Evolutionary conservation across 2,888 invertebrate genomes (phyloP).

Genomic region (Anoplius nigerrimus): DNA sequence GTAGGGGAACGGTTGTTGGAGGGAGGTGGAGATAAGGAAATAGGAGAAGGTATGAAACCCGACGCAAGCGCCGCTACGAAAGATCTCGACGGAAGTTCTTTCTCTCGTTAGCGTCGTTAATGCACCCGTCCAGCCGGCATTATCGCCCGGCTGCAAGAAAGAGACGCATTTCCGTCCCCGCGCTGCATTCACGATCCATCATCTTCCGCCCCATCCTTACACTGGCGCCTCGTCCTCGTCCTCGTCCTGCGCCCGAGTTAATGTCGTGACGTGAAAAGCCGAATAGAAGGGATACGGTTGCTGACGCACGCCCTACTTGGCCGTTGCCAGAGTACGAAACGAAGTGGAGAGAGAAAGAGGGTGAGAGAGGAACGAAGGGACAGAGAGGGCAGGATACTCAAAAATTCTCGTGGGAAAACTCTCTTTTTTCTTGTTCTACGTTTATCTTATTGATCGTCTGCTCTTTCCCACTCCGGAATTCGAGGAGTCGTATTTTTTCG

Average conservation of each 20-base stretch:
- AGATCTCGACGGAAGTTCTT: conserved; percentile 30
- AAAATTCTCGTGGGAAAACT: too few species aligned
- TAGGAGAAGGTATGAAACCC: neutral
- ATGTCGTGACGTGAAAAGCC: too few species aligned
- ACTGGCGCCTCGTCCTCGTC: conserved; percentile 14
- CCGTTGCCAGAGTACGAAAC: neutral
- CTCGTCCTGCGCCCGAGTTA: too few species aligned
- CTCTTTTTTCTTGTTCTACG: too few species aligned
- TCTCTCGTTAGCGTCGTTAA: conserved; percentile 15
- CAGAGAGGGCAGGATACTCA: conserved; percentile 18
- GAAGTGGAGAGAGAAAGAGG: conserved; percentile 19
- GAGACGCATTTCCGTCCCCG: conserved; percentile 23
- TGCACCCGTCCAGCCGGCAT: conserved; percentile 23
- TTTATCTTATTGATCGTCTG: too few species aligned
- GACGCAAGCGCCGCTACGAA: conserved; percentile 12
- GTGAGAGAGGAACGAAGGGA: conserved; percentile 17
- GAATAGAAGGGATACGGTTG: conserved; percentile 21
- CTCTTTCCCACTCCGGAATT: too few species aligned
- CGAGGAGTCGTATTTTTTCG: too few species aligned
- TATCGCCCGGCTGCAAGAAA: conserved; percentile 22
- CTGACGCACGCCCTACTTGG: conserved; percentile 48
- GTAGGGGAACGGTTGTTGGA: too few species aligned
- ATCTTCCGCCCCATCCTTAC: conserved; percentile 17
- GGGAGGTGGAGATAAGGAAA: too few species aligned
- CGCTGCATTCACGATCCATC: conserved; percentile 26